Evolutionary conservation across 2,888 invertebrate genomes (phyloP).

Genomic region (Timema cristinae): DNA sequence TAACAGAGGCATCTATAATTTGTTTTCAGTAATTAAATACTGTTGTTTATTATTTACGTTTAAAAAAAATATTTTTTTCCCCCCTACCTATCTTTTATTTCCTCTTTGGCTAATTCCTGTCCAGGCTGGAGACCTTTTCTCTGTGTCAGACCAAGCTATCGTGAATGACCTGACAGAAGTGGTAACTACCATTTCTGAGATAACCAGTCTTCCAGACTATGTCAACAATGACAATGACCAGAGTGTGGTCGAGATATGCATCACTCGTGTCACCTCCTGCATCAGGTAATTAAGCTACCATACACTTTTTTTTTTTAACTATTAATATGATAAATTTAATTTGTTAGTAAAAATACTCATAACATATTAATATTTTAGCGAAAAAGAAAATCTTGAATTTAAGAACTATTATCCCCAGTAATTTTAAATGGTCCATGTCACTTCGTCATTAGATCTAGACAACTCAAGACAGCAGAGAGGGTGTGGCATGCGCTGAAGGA

Average conservation of each 20-base stretch:
- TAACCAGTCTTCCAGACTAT: constrained; percentile 79
- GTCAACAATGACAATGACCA: constrained; percentile 86
- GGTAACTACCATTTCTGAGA: constrained; percentile 65
- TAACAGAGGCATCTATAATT: neutral
- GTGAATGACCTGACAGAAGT: constrained; percentile 81
- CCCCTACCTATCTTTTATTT: neutral
- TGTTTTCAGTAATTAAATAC: neutral
- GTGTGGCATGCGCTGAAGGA: too few relatives aligned
- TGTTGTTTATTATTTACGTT: neutral
- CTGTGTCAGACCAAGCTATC: constrained; percentile 80
- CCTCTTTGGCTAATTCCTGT: constrained; percentile 19
- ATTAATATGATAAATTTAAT: too few relatives aligned
- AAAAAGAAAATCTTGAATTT: too few relatives aligned
- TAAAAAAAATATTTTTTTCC: neutral
- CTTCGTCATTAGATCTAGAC: too few relatives aligned
- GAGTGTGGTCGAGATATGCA: constrained; percentile 91
- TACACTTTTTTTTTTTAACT: neutral
- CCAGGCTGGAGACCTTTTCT: constrained; percentile 86
- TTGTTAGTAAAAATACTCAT: too few relatives aligned
- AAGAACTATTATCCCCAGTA: too few relatives aligned
- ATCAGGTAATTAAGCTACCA: constrained; percentile 54
- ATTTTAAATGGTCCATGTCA: too few relatives aligned
- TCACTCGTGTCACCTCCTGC: constrained; percentile 85
- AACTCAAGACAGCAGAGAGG: too few relatives aligned
- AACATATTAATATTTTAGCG: too few relatives aligned